These are phyloP conservation scores for Mactromeris polynyma DNA, from an alignment of 2,888 invertebrate genomes.

Conservation along the genomic window DNA sequence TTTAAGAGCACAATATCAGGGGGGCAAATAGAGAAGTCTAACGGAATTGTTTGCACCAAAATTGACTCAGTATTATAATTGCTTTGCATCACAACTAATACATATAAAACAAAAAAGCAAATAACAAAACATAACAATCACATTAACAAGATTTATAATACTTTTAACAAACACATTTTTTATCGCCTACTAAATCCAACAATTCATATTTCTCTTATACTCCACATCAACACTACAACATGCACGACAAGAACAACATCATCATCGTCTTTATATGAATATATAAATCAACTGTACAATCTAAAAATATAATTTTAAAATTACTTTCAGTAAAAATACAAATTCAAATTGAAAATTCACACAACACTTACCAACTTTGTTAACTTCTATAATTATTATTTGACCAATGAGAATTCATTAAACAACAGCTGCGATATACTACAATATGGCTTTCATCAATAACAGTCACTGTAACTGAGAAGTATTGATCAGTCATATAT, in stretches of 20 bases:
- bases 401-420: too few species aligned
- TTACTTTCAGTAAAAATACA: neutral
- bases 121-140: conserved; percentile 4
- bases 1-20: too few species aligned
- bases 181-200: neutral
- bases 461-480: neutral
- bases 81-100: conserved; percentile 5
- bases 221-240: neutral
- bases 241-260: neutral
- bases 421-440: too few species aligned
- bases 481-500: neutral
- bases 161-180: neutral
- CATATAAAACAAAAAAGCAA: neutral
- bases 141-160: neutral
- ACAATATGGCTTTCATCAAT: neutral
- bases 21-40: too few species aligned
- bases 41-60: neutral
- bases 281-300: neutral
- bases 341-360: too few species aligned
- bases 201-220: neutral
- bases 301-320: neutral
- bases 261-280: neutral
- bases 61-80: neutral
- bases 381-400: too few species aligned
- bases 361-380: too few species aligned